Evolutionary conservation across 2,113 vertebrate species (phyloP), one percentile per base, ranked within the genome.

Genomic region (Gallinago jamesoni): DNA sequence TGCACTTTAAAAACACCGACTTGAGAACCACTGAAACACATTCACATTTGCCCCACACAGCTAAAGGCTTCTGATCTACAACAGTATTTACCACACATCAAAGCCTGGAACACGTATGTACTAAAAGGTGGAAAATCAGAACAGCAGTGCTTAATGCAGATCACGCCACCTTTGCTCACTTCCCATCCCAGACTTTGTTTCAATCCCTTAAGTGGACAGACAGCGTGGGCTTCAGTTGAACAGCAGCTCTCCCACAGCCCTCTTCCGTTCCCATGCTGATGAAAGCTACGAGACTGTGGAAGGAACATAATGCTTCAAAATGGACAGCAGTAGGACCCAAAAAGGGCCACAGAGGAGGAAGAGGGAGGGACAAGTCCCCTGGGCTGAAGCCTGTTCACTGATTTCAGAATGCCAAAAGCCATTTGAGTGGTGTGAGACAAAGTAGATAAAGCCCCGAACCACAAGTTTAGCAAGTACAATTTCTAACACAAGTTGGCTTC

Each of bases 131-230:
- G 17, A 77, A 56, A 9, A 89, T 30, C 31, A 66, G 41, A 73
- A 59, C 1, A 77, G 18, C 8, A 89, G 8, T 22, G 57, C 9
- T 31, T 55, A 31, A 28, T 0, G 0, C 24, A 67, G 55, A 76
- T 39, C 15, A 31, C 0, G 1, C 6, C 0, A 0, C 3, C 22
- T 45, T 50, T 43, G 43, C 79, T 48, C 23, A 24, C 33, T 27
- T 72, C 23, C 20, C 28, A 50, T 9, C 14, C 21, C 14, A 66
- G 21, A 55, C 24, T 16, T 30, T 56, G 7, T 41, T 77, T 52
- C 55, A 68, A 19, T 17, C 39, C 57, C 33, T 55, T 25, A 57
- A 30, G 7, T 3, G 7, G 33, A 35, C 5, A 64, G 9, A 17
- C 6, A 66, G 24, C 0, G 0, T 12, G 17, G 16, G 25, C 25